These are phyloP conservation scores for Phyllotis vaccarum DNA, from an alignment of 2,797 vertebrate genomes.

Conservation along the genomic window DNA sequence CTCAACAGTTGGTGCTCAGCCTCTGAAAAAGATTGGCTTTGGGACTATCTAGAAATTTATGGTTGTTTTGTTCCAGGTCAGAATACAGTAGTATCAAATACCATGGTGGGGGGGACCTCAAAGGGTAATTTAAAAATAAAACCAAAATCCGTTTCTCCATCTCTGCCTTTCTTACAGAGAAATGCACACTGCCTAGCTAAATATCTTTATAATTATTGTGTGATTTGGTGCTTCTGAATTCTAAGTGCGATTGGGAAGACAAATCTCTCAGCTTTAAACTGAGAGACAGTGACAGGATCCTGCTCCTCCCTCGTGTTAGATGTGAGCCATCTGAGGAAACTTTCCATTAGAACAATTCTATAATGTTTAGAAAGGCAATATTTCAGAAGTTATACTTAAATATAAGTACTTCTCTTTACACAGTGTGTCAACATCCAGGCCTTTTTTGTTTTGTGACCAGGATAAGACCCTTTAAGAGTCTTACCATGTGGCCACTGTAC, in stretches of 20 bases:
- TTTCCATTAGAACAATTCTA: not conserved
- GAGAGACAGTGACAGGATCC: not conserved
- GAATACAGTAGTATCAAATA: not conserved
- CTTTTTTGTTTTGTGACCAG: not conserved
- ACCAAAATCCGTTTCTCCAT: not conserved
- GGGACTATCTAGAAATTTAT: not conserved
- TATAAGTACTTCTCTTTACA: not conserved
- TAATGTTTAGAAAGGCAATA: not conserved
- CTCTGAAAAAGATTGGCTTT: not conserved
- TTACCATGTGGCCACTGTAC: not conserved
- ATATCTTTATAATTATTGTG: not conserved
- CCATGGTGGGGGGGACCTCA: not conserved
- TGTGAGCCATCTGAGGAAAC: not conserved
- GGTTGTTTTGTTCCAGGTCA: conserved; percentile 7
- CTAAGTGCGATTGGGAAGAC: not conserved
- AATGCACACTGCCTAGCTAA: not conserved
- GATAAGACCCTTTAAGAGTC: not conserved
- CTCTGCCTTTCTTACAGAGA: not conserved
- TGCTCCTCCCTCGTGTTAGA: not conserved
- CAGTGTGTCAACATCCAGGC: not conserved
- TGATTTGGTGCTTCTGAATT: not conserved
- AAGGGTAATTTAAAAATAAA: not conserved
- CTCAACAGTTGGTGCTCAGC: not conserved
- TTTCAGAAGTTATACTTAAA: not conserved
- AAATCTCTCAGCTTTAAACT: not conserved